Evolutionary conservation across 2,113 vertebrate genomes (phyloP).

Genomic region (Callithrix jacchus): DNA sequence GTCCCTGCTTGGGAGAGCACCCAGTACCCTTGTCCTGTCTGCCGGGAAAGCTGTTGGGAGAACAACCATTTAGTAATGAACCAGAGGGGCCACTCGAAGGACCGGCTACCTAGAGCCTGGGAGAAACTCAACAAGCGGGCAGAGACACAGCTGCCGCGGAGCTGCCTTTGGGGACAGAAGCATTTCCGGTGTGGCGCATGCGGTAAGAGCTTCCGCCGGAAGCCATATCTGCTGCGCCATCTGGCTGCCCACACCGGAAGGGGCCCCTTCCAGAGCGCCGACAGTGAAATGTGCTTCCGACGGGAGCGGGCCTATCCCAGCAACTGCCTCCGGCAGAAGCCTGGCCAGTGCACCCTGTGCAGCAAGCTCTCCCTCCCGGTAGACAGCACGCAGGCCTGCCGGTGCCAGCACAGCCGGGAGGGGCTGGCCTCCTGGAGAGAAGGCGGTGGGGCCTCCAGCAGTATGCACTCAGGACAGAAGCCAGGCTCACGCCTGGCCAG

Average conservation of each 20-base stretch:
- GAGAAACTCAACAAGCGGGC: not conserved
- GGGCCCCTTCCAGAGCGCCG: not conserved
- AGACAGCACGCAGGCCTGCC: constrained; percentile 70
- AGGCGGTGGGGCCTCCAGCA: constrained; percentile 81
- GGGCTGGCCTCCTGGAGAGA: constrained; percentile 81
- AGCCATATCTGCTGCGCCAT: not conserved
- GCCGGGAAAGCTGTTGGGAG: not conserved
- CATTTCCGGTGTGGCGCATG: not conserved
- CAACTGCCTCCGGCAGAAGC: not conserved
- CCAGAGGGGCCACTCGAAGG: not conserved
- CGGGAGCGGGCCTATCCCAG: not conserved
- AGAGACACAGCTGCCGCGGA: accelerated
- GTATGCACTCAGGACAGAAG: not conserved
- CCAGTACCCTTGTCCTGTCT: not conserved
- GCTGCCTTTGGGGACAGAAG: accelerated
- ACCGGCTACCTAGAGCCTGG: not conserved
- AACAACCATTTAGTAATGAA: not conserved
- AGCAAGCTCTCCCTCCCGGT: constrained; percentile 81
- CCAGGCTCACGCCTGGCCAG: not conserved
- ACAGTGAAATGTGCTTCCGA: not conserved
- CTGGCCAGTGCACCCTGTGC: constrained; percentile 78
- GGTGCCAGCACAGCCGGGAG: constrained; percentile 71
- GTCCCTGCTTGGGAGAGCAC: not conserved
- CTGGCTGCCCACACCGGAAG: not conserved
- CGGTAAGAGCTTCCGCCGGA: constrained; percentile 14